Conservation (phyloP, 2,888 invertebrate species). For the Phaedon cochleariae region DNA sequence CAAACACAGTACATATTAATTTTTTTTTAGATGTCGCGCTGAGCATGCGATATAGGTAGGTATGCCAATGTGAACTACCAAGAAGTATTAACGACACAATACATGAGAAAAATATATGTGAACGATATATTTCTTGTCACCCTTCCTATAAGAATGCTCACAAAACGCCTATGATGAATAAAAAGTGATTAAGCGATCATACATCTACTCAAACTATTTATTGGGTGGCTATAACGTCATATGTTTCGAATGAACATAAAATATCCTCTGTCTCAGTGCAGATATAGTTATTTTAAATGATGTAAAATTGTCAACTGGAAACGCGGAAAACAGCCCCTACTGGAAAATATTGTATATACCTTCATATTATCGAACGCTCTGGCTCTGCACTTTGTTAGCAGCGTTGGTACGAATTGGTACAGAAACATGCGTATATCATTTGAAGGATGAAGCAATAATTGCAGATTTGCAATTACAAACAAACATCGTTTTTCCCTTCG, state of each 20-base stretch:
- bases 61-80: too few relatives aligned
- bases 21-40: too few relatives aligned
- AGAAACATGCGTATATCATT: conserved; percentile 49
- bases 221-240: too few relatives aligned
- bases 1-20: too few relatives aligned
- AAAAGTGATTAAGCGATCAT: too few relatives aligned
- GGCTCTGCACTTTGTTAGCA: conserved; percentile 43
- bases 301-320: conserved; percentile 20
- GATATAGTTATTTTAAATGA: neutral
- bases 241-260: neutral
- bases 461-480: neutral
- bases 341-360: conserved; percentile 41
- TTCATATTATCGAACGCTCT: conserved; percentile 50
- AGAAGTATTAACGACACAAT: too few relatives aligned
- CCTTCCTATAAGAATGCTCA: too few relatives aligned
- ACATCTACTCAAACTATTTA: too few relatives aligned
- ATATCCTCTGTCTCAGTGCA: neutral
- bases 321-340: conserved; percentile 18
- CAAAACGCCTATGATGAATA: too few relatives aligned
- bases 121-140: too few relatives aligned
- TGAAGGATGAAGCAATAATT: conserved; percentile 39
- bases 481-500: conserved; percentile 37
- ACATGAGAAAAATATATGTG: too few relatives aligned
- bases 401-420: conserved; percentile 55
- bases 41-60: too few relatives aligned